Evolutionary conservation across 92 coral and sea anemone species (phyloP).

Genomic region (Isaurus tuberculatus): DNA sequence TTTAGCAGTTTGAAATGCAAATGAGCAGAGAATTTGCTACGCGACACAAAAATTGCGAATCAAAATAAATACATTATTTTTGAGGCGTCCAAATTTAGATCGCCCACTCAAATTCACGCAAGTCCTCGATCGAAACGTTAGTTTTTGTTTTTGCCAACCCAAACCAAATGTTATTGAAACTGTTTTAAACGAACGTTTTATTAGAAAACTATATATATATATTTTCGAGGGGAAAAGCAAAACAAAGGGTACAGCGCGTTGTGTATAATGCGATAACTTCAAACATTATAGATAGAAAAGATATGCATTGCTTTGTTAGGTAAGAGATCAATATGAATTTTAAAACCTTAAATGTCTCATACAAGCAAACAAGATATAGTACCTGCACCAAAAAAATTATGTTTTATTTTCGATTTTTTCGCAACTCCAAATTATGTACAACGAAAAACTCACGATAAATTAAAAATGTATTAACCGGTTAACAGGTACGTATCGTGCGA

Average conservation of each 20-base stretch:
- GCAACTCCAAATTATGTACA: conserved; percentile 33
- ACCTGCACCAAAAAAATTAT: neutral
- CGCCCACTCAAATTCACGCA: conserved; percentile 48
- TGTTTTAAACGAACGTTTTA: conserved; percentile 14
- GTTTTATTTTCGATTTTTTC: neutral
- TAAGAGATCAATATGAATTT: neutral
- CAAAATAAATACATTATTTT: conserved; percentile 37
- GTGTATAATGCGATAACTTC: conserved; percentile 10
- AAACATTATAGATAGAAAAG: conserved; percentile 28
- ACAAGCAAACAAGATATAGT: neutral
- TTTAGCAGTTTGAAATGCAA: conserved; percentile 31
- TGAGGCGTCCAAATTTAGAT: conserved; percentile 46
- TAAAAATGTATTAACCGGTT: neutral
- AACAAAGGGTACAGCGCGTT: conserved; percentile 6
- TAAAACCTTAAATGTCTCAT: neutral
- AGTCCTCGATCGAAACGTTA: neutral
- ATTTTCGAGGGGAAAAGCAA: conserved; percentile 26
- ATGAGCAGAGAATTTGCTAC: conserved; percentile 36
- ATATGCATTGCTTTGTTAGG: conserved; percentile 1
- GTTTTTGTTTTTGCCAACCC: conserved; percentile 9
- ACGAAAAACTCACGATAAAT: neutral
- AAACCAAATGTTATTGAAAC: conserved; percentile 6
- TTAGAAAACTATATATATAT: conserved; percentile 1
- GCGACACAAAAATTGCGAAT: neutral
- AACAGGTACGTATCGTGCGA: neutral